These are phyloP conservation scores for Xiphophorus hellerii DNA, from an alignment of 2,113 vertebrate genomes.

Conservation along the genomic window DNA sequence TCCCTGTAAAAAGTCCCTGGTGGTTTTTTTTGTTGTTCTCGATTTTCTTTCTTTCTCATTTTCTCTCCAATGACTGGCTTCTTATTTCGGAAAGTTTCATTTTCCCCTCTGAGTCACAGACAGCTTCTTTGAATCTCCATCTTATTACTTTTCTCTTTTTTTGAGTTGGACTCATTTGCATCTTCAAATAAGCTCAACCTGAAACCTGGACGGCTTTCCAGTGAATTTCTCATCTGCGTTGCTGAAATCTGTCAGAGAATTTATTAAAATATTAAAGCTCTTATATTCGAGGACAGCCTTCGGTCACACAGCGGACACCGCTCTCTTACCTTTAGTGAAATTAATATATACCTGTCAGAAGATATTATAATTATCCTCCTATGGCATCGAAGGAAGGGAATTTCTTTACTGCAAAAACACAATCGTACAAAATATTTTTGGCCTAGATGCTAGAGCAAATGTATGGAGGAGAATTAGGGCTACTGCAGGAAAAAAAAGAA, in stretches of 20 bases:
- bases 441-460: too few relatives aligned
- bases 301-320: background rate
- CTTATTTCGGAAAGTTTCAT: background rate
- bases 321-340: background rate
- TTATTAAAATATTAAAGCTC: constrained; percentile 4
- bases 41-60: constrained; percentile 13
- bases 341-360: constrained; percentile 17
- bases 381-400: background rate
- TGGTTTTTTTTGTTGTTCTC: background rate
- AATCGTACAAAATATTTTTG: too few relatives aligned
- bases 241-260: background rate
- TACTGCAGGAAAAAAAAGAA: too few relatives aligned
- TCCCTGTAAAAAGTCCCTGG: background rate
- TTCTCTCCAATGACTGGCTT: background rate
- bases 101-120: background rate
- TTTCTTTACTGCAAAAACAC: constrained; percentile 2
- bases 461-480: too few relatives aligned
- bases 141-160: background rate
- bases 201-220: constrained; percentile 3
- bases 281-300: background rate
- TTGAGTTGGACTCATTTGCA: background rate
- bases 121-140: constrained; percentile 5
- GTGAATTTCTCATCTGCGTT: background rate
- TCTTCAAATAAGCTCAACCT: constrained; percentile 7
- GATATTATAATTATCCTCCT: constrained; percentile 4